Evolutionary conservation across 2,888 invertebrate species (phyloP).

Genomic region (Dicyrtomina minuta): DNA sequence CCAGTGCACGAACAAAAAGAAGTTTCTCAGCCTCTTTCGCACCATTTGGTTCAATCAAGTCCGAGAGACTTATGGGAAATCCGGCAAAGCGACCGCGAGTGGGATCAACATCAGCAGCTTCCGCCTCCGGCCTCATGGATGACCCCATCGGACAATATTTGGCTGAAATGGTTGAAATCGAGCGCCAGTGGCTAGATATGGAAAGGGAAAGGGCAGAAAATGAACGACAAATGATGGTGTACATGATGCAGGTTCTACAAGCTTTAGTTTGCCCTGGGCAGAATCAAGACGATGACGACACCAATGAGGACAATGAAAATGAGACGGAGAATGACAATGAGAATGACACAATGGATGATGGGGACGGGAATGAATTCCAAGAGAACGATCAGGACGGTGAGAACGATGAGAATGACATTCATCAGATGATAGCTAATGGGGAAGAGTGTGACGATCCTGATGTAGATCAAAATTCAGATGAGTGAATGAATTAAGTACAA

Average conservation of each 20-base stretch:
- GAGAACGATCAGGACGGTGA: slow-evolving; percentile 26
- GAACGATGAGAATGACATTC: slow-evolving; percentile 17
- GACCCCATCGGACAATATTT: slow-evolving; percentile 47
- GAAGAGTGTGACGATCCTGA: slow-evolving; percentile 14
- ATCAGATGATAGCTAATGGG: slow-evolving; percentile 24
- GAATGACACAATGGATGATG: slow-evolving; percentile 22
- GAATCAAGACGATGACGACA: slow-evolving; percentile 46
- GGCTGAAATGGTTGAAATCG: slow-evolving; percentile 53
- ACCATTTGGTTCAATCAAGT: slow-evolving; percentile 35
- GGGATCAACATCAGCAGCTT: slow-evolving; percentile 32
- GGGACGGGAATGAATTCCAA: slow-evolving; percentile 22
- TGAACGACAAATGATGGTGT: slow-evolving; percentile 53
- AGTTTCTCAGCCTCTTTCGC: slow-evolving; percentile 48
- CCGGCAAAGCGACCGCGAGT: slow-evolving; percentile 51
- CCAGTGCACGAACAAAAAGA: slow-evolving; percentile 42
- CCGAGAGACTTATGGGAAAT: slow-evolving; percentile 30
- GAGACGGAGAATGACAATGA: slow-evolving; percentile 32
- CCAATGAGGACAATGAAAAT: slow-evolving; percentile 37
- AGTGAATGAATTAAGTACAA: slow-evolving; percentile 25
- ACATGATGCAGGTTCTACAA: slow-evolving; percentile 53
- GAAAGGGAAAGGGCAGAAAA: slow-evolving; percentile 52
- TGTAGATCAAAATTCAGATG: neutral
- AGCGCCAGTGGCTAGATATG: slow-evolving; percentile 52
- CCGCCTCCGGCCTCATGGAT: slow-evolving; percentile 40
- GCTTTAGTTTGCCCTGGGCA: slow-evolving; percentile 51